Conservation (phyloP, 2,797 vertebrate species). For the Tokudaia tokunoshimensis region DNA sequence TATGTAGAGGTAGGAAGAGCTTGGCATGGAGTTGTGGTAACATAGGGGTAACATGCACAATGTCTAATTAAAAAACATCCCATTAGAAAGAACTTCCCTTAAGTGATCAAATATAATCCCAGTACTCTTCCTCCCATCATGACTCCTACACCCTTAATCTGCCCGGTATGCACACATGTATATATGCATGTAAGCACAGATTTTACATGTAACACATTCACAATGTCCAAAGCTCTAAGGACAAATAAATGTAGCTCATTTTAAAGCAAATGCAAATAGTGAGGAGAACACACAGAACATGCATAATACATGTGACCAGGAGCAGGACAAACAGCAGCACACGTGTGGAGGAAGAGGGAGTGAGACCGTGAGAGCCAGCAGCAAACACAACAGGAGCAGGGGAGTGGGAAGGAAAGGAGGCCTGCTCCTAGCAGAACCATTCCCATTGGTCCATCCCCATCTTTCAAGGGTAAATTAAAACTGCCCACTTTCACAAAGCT, state of each 20-base stretch:
- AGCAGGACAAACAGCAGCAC: neutral
- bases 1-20: neutral
- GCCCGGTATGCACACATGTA: neutral
- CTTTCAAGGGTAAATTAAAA: neutral
- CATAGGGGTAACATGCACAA: neutral
- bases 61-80: neutral
- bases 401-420: neutral
- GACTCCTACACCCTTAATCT: neutral
- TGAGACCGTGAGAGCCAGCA: neutral
- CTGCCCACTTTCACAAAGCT: neutral
- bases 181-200: neutral
- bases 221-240: slow-evolving; percentile 22
- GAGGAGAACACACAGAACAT: neutral
- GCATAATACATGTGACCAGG: neutral
- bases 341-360: neutral
- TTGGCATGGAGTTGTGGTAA: neutral
- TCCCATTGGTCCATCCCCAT: neutral
- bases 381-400: neutral
- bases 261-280: slow-evolving; percentile 19
- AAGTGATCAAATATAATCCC: neutral
- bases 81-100: neutral
- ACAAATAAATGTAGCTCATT: neutral
- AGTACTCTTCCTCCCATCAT: neutral
- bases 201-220: neutral
- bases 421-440: neutral